Evolutionary conservation across 2,797 vertebrate genomes (phyloP), one percentile per base, ranked within the genome.

Genomic region (Threskiornis aethiopicus): DNA sequence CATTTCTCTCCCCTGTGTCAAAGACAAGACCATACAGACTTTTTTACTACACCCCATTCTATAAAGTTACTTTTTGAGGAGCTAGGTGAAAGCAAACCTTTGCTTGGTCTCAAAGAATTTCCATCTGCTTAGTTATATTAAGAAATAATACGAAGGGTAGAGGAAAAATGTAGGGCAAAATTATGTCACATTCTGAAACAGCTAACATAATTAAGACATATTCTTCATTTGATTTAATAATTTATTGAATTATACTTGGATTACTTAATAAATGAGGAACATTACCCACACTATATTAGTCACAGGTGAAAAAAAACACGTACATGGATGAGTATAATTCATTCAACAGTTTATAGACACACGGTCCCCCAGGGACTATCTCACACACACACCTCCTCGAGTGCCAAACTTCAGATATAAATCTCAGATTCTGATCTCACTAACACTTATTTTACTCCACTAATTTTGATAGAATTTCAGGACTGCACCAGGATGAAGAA

Each of bases 221-320:
- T 16, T 54, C 58, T 85, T 81, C 49, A 87, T 70, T 89, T 92
- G 16, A 91, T 71, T 70, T 75, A 69, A 64, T 73, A 82, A 89
- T 91, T 84, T n/a, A 75, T 67, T 79, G 51, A 89, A 84, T 91
- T 90, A 94, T 83, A 90, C 9, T 88, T 92, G 70, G 51, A 79
- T 85, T 93, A 87, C 47, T 96, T 93, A 75, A 90, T 61, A 89
- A 93, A 84, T 66, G 62, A 93, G 84, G 78, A 93, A 66, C 39
- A 79, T 84, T 59, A 75, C 44, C 72, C 46, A 69, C 44, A 86
- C 15, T 78, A 9, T 51, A 91, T 33, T 72, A 41, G 75, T 91
- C 84, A 81, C 64, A 81, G 88, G 39, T 73, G 66, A 84, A 83
- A 84, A 94, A 65, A 66, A 9, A 1, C 66, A 79, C 6, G 11